Conservation (phyloP, 1,140 invertebrate genomes). For the Oedothorax gibbosus region DNA sequence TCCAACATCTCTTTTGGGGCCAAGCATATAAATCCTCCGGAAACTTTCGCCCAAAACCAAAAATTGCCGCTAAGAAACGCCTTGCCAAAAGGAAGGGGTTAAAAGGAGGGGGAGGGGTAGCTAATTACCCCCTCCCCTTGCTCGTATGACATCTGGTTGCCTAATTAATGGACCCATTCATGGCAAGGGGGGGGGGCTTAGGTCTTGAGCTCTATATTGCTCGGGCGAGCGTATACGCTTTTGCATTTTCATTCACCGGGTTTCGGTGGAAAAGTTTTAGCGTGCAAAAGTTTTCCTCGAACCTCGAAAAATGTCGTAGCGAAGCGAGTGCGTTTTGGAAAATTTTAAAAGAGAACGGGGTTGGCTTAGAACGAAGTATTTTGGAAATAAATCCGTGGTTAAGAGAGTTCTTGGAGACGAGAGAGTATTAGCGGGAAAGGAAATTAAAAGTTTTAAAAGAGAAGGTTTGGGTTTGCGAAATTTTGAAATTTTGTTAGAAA, state of each 20-base stretch:
- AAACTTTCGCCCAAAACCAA: slow-evolving; percentile 50
- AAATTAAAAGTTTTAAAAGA: too few relatives aligned
- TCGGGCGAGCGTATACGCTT: slow-evolving; percentile 23
- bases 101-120: too few relatives aligned
- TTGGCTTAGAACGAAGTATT: too few relatives aligned
- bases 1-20: not conserved
- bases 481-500: too few relatives aligned
- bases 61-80: slow-evolving; percentile 6
- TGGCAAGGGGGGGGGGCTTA: slow-evolving; percentile 54
- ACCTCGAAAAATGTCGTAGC: slow-evolving; percentile 52
- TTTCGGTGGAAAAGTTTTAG: slow-evolving; percentile 48
- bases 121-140: slow-evolving; percentile 51
- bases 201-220: slow-evolving; percentile 40
- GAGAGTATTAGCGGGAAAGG: too few relatives aligned
- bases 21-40: slow-evolving; percentile 17
- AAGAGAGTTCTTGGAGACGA: not conserved
- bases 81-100: too few relatives aligned
- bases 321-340: too few relatives aligned
- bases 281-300: slow-evolving; percentile 39
- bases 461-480: too few relatives aligned
- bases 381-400: too few relatives aligned
- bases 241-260: slow-evolving; percentile 24
- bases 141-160: slow-evolving; percentile 50
- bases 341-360: too few relatives aligned
- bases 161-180: slow-evolving; percentile 59